Conservation (phyloP, 2,113 vertebrate species). For the Aegypius monachus region DNA sequence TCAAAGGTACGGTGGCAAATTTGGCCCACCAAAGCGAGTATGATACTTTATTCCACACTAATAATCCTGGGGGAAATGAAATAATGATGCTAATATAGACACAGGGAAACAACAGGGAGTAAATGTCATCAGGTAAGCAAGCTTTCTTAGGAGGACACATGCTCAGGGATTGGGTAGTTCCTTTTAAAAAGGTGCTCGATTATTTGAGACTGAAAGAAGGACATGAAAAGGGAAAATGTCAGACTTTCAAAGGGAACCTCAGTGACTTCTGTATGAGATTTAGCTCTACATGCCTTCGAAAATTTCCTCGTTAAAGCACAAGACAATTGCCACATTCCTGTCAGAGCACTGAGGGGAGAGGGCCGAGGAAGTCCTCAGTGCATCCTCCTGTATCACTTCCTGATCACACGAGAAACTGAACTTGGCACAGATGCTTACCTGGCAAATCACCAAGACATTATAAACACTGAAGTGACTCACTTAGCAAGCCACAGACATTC, state of each 20-base stretch:
- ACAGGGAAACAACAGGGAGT: background rate
- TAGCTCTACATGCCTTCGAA: background rate
- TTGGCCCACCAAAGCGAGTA: background rate
- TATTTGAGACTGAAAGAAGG: background rate
- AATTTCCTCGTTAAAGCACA: background rate
- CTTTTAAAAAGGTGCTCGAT: background rate
- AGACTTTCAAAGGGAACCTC: background rate
- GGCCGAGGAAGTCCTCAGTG: background rate
- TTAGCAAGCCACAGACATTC: conserved; percentile 6
- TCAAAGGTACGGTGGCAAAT: background rate
- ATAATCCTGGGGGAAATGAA: background rate
- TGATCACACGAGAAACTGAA: background rate
- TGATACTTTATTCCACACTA: background rate
- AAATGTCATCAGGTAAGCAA: background rate
- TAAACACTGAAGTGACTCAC: background rate
- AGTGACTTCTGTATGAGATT: background rate
- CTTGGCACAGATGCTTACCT: background rate
- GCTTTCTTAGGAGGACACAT: background rate
- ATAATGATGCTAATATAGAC: background rate
- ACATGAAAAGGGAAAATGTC: background rate
- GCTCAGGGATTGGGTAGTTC: background rate
- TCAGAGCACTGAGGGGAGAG: background rate
- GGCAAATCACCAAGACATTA: conserved; percentile 1
- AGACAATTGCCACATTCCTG: background rate
- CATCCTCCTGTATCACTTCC: background rate